Base-by-base conservation (phyloP, 1,140 invertebrate genomes). In the Orius insidiosus region DNA sequence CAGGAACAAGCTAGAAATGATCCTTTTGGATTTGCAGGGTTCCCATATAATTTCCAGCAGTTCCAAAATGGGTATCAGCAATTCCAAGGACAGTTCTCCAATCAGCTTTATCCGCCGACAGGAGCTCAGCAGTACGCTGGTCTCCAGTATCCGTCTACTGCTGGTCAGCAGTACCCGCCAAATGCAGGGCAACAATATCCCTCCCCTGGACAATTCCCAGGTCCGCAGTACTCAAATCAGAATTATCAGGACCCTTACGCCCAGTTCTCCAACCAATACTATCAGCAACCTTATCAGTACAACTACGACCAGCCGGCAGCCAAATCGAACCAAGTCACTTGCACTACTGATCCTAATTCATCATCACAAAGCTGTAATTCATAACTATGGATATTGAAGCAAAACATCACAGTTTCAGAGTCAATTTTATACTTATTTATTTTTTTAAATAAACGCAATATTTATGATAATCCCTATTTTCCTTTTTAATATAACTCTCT, bases 161-260 rank as follows among this genome's bases (percentile, higher is more conserved):
- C 38, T 4, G 38, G 13, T 3, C 38, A 40, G 18, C 38, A 36
- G 35, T 36, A 36, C 35, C 35, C 35, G 39, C 45, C 45, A n/a
- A 19, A 6, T 5, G 15, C 15, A 19, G 44, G 18, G 9, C 18
- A 49, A 18, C 38, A 40, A 13, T 10, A 10, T 10, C 11, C 11
- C 4, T 36, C 14, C 14, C 35, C 35, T n/a, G 38, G 38, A 2
- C 35, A 36, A 36, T 36, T 4, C 9, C 35, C 35, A 36, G 35
- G n/a, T 36, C 18, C 19, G 5, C 41, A 18, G 41, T 43, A 30
- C 24, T 7, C 5, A n/a, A 14, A 24, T 36, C 18, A 43, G 5
- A 18, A 18, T 18, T 43, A 30, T n/a, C 18, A 30, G 11, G 10
- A n/a, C 19, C 10, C 41, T n/a, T n/a, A 30, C 16, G 31, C 8